Percentiles rank a stretch among this genome's conserved stretches.
These are phyloP conservation scores for Tolmerus cingulatus DNA, from an alignment of 2,888 invertebrate genomes.

Conservation along the genomic window DNA sequence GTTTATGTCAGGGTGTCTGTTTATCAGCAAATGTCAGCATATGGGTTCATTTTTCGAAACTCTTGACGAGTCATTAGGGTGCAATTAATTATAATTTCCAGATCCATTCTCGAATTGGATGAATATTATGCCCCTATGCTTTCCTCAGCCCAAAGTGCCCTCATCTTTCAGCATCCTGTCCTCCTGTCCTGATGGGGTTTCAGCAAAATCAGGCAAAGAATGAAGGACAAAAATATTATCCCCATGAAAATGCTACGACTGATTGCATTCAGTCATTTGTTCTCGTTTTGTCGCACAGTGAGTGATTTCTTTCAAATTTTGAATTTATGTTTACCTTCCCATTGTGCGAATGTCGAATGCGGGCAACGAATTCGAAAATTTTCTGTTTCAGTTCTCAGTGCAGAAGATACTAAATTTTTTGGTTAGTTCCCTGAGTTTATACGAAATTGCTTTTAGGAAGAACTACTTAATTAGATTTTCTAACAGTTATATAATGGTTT, in stretches of 20 bases:
- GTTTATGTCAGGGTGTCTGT: background rate
- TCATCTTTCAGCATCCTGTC: background rate
- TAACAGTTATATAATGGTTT: no score
- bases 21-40: background rate
- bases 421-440: no score
- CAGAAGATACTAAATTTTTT: no score
- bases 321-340: background rate
- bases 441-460: no score
- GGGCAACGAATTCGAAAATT: background rate
- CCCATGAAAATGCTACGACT: background rate
- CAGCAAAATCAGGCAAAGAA: background rate
- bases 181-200: background rate
- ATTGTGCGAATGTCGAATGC: background rate
- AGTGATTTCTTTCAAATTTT: background rate
- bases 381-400: background rate
- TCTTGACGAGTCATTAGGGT: background rate
- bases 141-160: background rate
- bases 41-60: background rate
- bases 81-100: background rate
- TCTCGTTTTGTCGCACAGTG: background rate
- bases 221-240: background rate
- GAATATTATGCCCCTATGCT: background rate
- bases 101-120: background rate
- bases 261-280: background rate
- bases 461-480: no score